Evolutionary conservation across 1,140 invertebrate species (phyloP).

Genomic region (Drosophila auraria): DNA sequence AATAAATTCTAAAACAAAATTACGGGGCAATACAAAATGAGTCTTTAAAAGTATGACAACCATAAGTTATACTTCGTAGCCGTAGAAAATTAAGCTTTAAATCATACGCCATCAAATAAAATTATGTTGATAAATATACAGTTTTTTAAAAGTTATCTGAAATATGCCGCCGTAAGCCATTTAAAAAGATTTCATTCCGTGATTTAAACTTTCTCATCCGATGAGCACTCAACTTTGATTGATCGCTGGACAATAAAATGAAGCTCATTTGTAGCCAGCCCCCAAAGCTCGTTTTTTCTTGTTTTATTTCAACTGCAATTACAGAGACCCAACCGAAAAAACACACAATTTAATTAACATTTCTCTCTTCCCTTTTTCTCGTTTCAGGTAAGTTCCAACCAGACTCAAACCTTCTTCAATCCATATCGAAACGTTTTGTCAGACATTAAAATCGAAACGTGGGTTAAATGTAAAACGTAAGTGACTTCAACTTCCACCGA

Average conservation of each 20-base stretch:
- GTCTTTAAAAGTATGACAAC: slow-evolving; percentile 7
- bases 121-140: neutral
- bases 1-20: slow-evolving; percentile 12
- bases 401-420: slow-evolving; percentile 44
- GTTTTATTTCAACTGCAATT: slow-evolving; percentile 49
- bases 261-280: slow-evolving; percentile 31
- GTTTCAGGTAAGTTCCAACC: slow-evolving; percentile 70
- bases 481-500: slow-evolving; percentile 63
- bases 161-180: slow-evolving; percentile 10
- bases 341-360: slow-evolving; percentile 78
- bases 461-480: slow-evolving; percentile 74
- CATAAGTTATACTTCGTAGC: slow-evolving; percentile 3
- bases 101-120: slow-evolving; percentile 1
- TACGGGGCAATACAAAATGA: slow-evolving; percentile 1
- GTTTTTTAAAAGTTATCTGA: neutral
- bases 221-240: slow-evolving; percentile 47
- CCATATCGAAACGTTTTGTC: slow-evolving; percentile 80
- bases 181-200: slow-evolving; percentile 12
- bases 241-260: slow-evolving; percentile 32
- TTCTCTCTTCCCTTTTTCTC: slow-evolving; percentile 45
- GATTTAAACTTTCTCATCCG: slow-evolving; percentile 32
- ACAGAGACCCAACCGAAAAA: slow-evolving; percentile 27
- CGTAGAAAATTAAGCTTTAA: neutral
- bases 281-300: slow-evolving; percentile 17
- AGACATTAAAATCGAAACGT: slow-evolving; percentile 64